phyloP scores from a whole-genome alignment of 2,113 vertebrate genomes.

The Grus americana region DNA sequence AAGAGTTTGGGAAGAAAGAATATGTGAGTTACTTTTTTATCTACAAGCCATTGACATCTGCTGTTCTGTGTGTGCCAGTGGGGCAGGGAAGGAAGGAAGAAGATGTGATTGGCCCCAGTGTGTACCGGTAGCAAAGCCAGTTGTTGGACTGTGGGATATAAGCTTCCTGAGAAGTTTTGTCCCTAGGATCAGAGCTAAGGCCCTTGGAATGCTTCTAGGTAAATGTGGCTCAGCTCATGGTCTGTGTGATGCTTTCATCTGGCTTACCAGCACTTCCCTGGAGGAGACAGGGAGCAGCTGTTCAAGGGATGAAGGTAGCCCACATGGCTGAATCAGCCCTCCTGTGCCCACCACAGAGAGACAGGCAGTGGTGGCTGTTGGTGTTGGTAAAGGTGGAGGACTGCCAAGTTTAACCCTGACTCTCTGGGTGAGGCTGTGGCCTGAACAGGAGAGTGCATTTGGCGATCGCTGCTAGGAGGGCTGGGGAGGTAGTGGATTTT shows the following conservation, averaged over 20 bases:
- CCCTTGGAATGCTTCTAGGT: background rate
- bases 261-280: background rate
- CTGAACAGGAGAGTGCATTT: background rate
- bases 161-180: background rate
- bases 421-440: background rate
- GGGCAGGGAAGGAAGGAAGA: background rate
- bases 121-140: background rate
- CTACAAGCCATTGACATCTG: background rate
- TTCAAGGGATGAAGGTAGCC: background rate
- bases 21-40: background rate
- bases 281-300: background rate
- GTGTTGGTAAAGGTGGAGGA: background rate
- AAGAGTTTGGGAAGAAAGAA: background rate
- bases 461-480: background rate
- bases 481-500: background rate
- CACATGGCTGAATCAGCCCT: background rate
- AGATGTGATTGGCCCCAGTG: background rate
- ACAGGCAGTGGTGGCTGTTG: background rate
- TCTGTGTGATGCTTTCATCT: background rate
- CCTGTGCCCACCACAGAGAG: background rate
- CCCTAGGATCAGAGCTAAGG: background rate
- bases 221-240: background rate
- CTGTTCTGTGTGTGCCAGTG: background rate
- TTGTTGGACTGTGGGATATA: background rate
- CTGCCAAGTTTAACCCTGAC: background rate